Conservation (phyloP, 2,888 invertebrate genomes). For the Petrophora chlorosata region DNA sequence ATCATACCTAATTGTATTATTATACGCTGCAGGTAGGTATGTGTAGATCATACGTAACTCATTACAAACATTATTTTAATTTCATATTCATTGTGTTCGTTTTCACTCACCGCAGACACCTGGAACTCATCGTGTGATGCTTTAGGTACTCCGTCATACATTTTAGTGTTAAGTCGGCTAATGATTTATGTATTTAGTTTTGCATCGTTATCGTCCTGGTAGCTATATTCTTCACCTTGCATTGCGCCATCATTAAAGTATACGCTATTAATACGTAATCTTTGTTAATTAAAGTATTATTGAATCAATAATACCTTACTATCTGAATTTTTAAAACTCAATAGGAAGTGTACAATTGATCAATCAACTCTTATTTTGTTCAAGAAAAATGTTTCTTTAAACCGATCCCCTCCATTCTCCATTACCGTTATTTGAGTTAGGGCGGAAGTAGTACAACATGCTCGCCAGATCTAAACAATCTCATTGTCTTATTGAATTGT, state of each 20-base stretch:
- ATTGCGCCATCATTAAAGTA: too few species aligned
- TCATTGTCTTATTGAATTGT: slow-evolving; percentile 32
- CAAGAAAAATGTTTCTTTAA: too few species aligned
- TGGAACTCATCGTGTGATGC: slow-evolving; percentile 30
- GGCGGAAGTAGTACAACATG: slow-evolving; percentile 25
- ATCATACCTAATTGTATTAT: too few species aligned
- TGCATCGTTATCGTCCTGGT: not conserved
- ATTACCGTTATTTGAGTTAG: slow-evolving; percentile 27
- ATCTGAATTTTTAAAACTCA: too few species aligned
- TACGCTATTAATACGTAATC: too few species aligned
- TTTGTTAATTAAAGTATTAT: too few species aligned
- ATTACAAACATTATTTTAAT: slow-evolving; percentile 2
- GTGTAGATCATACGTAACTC: slow-evolving; percentile 1
- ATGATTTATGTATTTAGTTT: slow-evolving; percentile 4
- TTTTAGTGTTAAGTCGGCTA: slow-evolving; percentile 8
- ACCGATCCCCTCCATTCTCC: slow-evolving; percentile 8
- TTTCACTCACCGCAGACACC: slow-evolving; percentile 30
- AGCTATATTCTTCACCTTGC: not conserved
- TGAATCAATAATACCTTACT: too few species aligned
- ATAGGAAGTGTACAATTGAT: too few species aligned
- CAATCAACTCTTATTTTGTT: too few species aligned
- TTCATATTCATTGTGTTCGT: slow-evolving; percentile 16
- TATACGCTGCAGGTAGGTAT: too few species aligned
- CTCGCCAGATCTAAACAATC: slow-evolving; percentile 24
- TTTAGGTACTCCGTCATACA: slow-evolving; percentile 31